Evolutionary conservation across 2,113 vertebrate genomes (phyloP).

Genomic region (Capricornis sumatraensis): DNA sequence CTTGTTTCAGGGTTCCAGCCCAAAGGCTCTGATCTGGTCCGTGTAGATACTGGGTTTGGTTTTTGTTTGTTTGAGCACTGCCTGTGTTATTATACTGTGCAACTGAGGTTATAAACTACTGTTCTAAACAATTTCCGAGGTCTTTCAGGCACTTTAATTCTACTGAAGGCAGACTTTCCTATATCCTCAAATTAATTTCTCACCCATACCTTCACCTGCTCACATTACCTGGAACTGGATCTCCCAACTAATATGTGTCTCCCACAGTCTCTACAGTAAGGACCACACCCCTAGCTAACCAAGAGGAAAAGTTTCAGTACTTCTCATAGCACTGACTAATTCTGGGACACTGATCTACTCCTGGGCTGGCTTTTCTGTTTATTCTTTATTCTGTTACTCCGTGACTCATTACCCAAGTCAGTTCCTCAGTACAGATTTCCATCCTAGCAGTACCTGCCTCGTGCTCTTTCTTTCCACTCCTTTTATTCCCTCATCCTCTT

Average conservation of each 20-base stretch:
- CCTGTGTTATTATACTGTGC: background rate
- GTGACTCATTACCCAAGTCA: background rate
- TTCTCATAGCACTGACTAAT: background rate
- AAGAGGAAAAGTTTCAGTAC: background rate
- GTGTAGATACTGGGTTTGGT: background rate
- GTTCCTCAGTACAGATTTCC: background rate
- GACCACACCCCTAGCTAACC: too few species aligned
- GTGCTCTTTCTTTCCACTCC: background rate
- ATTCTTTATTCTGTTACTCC: background rate
- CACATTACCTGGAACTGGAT: background rate
- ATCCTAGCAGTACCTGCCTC: background rate
- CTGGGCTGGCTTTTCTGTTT: background rate
- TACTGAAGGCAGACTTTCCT: background rate
- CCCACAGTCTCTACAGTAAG: background rate
- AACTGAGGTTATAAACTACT: background rate
- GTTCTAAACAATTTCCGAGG: background rate
- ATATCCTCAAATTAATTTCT: background rate
- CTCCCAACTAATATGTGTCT: background rate
- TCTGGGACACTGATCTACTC: background rate
- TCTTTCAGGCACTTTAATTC: background rate
- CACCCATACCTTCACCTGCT: background rate
- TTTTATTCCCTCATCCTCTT: background rate
- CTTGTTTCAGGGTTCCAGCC: background rate
- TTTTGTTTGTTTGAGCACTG: background rate
- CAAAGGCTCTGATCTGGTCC: background rate